Evolutionary conservation across 2,888 invertebrate species (phyloP).

Genomic region (Hesperia comma): DNA sequence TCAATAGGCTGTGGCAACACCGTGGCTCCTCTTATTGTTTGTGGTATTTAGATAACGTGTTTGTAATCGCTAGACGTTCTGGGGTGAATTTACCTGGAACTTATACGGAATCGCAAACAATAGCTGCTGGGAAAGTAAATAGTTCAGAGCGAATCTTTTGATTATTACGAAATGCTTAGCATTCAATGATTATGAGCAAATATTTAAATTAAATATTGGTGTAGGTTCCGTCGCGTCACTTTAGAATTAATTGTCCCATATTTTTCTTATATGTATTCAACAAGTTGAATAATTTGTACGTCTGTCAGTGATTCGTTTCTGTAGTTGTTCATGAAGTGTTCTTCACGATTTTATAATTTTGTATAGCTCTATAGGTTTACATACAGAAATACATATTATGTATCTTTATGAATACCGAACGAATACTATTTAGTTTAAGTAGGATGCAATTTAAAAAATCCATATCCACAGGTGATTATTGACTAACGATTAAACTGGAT

Average conservation of each 20-base stretch:
- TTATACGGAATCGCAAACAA: slow-evolving; percentile 68
- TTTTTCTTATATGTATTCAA: not conserved
- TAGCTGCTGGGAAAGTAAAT: slow-evolving; percentile 73
- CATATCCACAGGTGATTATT: too few species aligned
- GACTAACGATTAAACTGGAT: too few species aligned
- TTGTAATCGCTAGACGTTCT: slow-evolving; percentile 64
- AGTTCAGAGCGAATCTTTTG: slow-evolving; percentile 40
- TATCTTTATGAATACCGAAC: too few species aligned
- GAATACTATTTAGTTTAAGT: too few species aligned
- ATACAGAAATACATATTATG: too few species aligned
- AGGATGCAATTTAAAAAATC: too few species aligned
- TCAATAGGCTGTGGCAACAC: slow-evolving; percentile 45
- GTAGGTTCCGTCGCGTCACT: slow-evolving; percentile 18
- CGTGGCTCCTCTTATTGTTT: slow-evolving; percentile 51
- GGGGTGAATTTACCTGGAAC: slow-evolving; percentile 65
- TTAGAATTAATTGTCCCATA: not conserved
- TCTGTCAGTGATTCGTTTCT: not conserved
- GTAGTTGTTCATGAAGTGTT: too few species aligned
- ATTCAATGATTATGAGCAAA: slow-evolving; percentile 55
- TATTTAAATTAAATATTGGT: slow-evolving; percentile 51
- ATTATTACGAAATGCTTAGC: slow-evolving; percentile 43
- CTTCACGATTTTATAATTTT: too few species aligned
- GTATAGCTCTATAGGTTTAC: too few species aligned
- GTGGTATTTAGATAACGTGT: slow-evolving; percentile 64
- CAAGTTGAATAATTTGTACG: not conserved